Evolutionary conservation across 2,113 vertebrate genomes (phyloP).

Genomic region (Syrmaticus mikado): DNA sequence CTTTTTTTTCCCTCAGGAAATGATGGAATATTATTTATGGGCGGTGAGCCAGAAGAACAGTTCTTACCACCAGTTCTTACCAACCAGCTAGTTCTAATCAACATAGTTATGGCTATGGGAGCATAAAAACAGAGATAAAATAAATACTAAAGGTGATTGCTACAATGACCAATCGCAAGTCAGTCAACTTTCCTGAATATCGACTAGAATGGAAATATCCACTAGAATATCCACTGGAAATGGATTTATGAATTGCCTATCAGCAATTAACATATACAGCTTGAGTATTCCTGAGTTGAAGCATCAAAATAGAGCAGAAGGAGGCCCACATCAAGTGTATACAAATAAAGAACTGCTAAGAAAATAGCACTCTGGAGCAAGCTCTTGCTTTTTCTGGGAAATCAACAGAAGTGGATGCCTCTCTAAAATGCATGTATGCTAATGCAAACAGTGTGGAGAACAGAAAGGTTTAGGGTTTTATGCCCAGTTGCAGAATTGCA

Average conservation of each 20-base stretch:
- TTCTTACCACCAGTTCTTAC: not conserved
- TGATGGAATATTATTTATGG: conserved; percentile 20
- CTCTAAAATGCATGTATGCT: not conserved
- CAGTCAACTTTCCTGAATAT: not conserved
- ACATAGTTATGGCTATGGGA: not conserved
- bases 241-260: not conserved
- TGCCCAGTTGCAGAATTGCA: not conserved
- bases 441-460: not conserved
- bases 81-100: not conserved
- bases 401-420: not conserved
- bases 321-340: not conserved
- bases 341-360: not conserved
- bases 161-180: not conserved
- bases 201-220: not conserved
- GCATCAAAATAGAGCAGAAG: not conserved
- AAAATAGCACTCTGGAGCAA: not conserved
- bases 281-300: not conserved
- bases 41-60: not conserved
- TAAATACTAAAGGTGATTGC: not conserved
- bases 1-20: not conserved
- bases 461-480: not conserved
- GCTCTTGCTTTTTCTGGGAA: not conserved
- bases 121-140: not conserved
- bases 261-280: not conserved
- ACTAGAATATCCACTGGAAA: not conserved